A percentile compares a stretch with the other conserved stretches of the same genome.
Conservation (phyloP, 53 echinoderm and acorn worm species). For the Patiria pectinifera region DNA sequence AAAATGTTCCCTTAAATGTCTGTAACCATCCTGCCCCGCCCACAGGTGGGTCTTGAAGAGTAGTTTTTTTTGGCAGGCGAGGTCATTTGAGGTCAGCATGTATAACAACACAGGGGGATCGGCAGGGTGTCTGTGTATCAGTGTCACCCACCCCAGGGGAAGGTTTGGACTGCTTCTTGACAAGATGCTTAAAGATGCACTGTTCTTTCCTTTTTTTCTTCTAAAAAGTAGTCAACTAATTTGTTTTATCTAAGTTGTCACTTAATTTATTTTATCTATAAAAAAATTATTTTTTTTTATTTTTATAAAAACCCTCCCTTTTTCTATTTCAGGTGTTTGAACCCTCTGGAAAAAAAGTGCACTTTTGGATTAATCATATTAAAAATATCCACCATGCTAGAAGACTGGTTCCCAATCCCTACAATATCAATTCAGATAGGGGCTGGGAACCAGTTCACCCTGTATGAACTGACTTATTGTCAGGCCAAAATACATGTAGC, state of each 20-base stretch:
- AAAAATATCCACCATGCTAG: too few species aligned
- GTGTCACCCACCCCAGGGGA: constrained; percentile 38
- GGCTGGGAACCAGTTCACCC: too few species aligned
- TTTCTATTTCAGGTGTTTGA: not conserved
- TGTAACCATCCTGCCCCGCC: not conserved
- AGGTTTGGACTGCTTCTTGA: not conserved
- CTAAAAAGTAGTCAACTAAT: too few species aligned
- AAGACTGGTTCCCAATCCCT: too few species aligned
- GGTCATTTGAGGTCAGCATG: constrained; percentile 40
- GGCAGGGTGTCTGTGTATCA: constrained; percentile 22
- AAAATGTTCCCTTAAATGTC: not conserved
- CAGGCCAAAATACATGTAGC: too few species aligned
- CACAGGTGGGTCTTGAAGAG: constrained; percentile 1
- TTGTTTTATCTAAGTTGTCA: too few species aligned
- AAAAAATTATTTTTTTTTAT: too few species aligned
- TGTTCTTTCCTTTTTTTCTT: too few species aligned
- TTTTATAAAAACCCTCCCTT: not conserved
- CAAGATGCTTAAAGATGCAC: not conserved
- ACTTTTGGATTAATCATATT: too few species aligned
- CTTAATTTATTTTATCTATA: too few species aligned
- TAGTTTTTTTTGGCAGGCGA: constrained; percentile 5
- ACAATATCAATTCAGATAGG: too few species aligned
- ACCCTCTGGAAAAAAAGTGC: not conserved
- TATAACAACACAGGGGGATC: constrained; percentile 10
- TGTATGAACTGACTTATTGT: too few species aligned